phyloP scores from a whole-genome alignment of 2,113 vertebrate species.

The Zosterops japonicus region DNA sequence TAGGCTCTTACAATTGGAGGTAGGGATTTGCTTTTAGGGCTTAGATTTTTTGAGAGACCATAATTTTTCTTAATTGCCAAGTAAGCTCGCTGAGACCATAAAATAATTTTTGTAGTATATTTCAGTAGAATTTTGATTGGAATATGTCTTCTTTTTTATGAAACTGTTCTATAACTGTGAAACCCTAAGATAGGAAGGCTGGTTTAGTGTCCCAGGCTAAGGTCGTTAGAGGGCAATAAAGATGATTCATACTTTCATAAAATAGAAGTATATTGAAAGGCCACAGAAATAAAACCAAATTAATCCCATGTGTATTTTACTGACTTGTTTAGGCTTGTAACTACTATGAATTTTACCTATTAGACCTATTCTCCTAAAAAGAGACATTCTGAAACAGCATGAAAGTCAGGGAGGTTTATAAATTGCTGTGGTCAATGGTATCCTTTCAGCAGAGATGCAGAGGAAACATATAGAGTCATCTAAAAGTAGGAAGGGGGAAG shows the following conservation, averaged over 20 bases:
- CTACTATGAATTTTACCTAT: neutral
- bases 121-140: neutral
- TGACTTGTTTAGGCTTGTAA: constrained; percentile 26
- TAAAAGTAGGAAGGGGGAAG: neutral
- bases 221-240: neutral
- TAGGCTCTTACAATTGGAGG: neutral
- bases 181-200: neutral
- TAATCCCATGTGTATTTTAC: neutral
- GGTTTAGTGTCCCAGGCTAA: neutral
- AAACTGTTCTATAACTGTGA: neutral
- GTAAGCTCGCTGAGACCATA: neutral
- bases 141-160: neutral
- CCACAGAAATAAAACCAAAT: constrained; percentile 27
- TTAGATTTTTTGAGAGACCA: neutral
- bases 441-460: neutral
- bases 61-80: neutral
- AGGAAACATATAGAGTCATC: neutral
- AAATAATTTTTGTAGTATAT: neutral
- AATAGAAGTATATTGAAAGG: constrained; percentile 15
- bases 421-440: neutral
- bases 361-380: neutral
- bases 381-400: neutral
- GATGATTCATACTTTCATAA: constrained; percentile 35
- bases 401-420: neutral
- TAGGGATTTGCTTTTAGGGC: neutral